Evolutionary conservation across 2,797 vertebrate genomes (phyloP).

Genomic region (Malurus splendens): DNA sequence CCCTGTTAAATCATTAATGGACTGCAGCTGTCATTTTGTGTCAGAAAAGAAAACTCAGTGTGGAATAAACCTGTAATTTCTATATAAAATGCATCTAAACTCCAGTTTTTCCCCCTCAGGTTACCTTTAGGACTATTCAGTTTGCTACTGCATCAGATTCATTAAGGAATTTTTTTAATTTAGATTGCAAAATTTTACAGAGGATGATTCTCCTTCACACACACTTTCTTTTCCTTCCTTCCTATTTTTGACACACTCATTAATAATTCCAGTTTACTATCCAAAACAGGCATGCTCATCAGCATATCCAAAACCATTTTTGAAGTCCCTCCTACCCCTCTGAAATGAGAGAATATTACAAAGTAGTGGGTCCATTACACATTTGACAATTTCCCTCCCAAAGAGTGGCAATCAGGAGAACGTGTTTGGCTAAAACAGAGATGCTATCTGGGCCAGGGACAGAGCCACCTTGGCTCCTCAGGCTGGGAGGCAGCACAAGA

Average conservation of each 20-base stretch:
- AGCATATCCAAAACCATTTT: neutral
- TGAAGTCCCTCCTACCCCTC: neutral
- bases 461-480: neutral
- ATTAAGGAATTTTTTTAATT: neutral
- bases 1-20: neutral
- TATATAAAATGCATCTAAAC: neutral
- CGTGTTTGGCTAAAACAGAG: neutral
- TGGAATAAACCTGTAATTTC: neutral
- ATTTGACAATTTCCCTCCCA: neutral
- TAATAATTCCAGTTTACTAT: neutral
- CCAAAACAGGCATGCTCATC: neutral
- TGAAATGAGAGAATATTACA: neutral
- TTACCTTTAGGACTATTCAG: neutral
- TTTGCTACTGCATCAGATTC: neutral
- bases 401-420: neutral
- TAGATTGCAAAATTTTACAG: neutral
- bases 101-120: neutral
- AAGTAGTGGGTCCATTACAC: neutral
- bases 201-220: neutral
- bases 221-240: fast-evolving
- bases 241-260: neutral
- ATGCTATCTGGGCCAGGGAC: neutral
- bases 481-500: neutral
- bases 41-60: neutral
- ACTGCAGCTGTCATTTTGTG: neutral